A percentile compares a stretch with the other conserved stretches of the same genome.
phyloP scores from a whole-genome alignment of 2,888 invertebrate genomes.

The Xylota sylvarum region DNA sequence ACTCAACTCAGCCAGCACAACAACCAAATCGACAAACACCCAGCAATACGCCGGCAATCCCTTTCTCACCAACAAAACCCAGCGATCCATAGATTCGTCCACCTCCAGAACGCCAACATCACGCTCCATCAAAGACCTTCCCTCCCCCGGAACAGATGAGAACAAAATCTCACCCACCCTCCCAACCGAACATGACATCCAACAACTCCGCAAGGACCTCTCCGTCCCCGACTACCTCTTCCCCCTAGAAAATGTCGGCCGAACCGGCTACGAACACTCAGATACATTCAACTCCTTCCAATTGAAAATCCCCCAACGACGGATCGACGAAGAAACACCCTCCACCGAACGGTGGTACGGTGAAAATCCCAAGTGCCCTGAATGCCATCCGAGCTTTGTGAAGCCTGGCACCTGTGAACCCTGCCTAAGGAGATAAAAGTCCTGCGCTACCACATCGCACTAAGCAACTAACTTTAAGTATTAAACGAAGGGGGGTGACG shows the following conservation, averaged over 20 bases:
- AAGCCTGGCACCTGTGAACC: constrained; percentile 88
- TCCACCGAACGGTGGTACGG: constrained; percentile 85
- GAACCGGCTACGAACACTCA: constrained; percentile 87
- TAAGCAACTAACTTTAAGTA: constrained; percentile 48
- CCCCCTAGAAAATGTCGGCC: constrained; percentile 86
- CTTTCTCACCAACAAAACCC: constrained; percentile 63
- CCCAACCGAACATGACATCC: constrained; percentile 81
- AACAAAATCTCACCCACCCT: constrained; percentile 64
- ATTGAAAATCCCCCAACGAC: constrained; percentile 86
- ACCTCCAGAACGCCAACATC: constrained; percentile 79
- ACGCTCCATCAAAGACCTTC: constrained; percentile 81
- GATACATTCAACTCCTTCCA: constrained; percentile 88
- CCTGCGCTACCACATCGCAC: neutral
- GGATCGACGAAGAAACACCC: constrained; percentile 77
- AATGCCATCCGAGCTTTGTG: constrained; percentile 88
- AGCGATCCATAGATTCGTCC: constrained; percentile 66
- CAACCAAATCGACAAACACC: constrained; percentile 48
- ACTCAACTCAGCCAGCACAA: constrained; percentile 78
- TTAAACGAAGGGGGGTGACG: constrained; percentile 8
- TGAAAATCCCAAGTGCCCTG: constrained; percentile 87
- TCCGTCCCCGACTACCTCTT: constrained; percentile 88
- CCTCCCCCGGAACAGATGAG: constrained; percentile 45
- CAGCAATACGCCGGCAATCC: constrained; percentile 65
- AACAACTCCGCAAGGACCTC: constrained; percentile 87
- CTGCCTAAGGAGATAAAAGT: constrained; percentile 86